phyloP scores from a whole-genome alignment of 2,888 invertebrate genomes.

The Anaspis maculata region DNA sequence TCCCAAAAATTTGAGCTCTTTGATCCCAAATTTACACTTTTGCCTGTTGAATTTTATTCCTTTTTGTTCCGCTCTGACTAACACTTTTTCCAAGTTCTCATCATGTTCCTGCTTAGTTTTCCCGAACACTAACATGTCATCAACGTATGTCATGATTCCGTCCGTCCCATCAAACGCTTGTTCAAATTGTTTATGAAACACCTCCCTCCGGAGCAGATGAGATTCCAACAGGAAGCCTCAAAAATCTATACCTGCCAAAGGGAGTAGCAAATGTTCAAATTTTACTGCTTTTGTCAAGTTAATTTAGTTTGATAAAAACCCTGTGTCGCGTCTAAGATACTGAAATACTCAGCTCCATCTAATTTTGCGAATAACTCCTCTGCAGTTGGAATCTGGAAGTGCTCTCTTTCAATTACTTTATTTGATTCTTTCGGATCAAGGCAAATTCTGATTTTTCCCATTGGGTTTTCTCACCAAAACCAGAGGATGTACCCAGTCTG shows the following conservation, averaged over 20 bases:
- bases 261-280: background rate
- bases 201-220: background rate
- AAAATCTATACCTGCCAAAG: background rate
- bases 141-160: slow-evolving; percentile 1
- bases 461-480: too few species aligned
- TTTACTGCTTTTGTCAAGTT: background rate
- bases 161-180: background rate
- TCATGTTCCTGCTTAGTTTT: slow-evolving; percentile 2
- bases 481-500: too few species aligned
- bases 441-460: too few species aligned
- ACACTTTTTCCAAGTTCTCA: background rate
- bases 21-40: background rate
- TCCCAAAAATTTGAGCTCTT: background rate
- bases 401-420: too few species aligned
- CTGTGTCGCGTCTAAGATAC: background rate
- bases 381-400: too few species aligned
- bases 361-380: too few species aligned
- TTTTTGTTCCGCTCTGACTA: background rate
- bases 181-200: background rate
- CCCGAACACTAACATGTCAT: background rate
- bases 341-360: background rate
- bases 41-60: background rate
- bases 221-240: background rate
- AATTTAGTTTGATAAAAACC: background rate
- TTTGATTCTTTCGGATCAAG: too few species aligned